These are phyloP conservation scores for Agriotes lineatus DNA, from an alignment of 2,888 invertebrate genomes.

Conservation along the genomic window DNA sequence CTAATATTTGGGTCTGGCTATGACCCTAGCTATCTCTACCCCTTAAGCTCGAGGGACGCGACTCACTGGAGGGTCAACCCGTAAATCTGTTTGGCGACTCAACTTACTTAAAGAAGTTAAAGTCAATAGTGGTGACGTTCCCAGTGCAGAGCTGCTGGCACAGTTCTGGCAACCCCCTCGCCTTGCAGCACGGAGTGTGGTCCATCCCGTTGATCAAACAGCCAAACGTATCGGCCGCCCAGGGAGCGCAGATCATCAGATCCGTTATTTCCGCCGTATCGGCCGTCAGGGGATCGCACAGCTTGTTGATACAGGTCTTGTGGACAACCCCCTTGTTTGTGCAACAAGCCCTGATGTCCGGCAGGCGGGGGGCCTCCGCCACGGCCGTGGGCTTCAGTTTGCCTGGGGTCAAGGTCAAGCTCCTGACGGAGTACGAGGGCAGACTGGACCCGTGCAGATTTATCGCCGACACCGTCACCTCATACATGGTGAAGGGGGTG, in stretches of 20 bases:
- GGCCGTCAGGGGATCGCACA: slow-evolving; percentile 80
- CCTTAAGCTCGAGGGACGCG: too few species aligned
- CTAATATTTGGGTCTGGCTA: too few species aligned
- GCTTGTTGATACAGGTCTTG: slow-evolving; percentile 79
- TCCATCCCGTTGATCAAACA: slow-evolving; percentile 85
- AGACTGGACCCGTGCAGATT: slow-evolving; percentile 83
- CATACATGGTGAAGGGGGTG: slow-evolving; percentile 86
- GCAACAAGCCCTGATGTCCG: slow-evolving; percentile 81
- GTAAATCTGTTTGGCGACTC: neutral
- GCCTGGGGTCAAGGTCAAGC: slow-evolving; percentile 78
- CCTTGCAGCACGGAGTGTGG: slow-evolving; percentile 84
- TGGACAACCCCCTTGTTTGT: slow-evolving; percentile 79
- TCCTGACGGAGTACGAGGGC: slow-evolving; percentile 80
- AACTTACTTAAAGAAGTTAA: slow-evolving; percentile 85
- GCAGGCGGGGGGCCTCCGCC: slow-evolving; percentile 76
- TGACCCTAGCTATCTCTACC: too few species aligned
- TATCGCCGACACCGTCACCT: slow-evolving; percentile 78
- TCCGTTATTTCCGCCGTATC: slow-evolving; percentile 75
- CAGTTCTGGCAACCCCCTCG: slow-evolving; percentile 79
- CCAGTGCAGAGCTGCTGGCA: slow-evolving; percentile 85
- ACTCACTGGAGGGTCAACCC: neutral
- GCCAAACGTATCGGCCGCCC: slow-evolving; percentile 84
- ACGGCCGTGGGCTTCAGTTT: slow-evolving; percentile 71
- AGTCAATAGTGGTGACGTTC: slow-evolving; percentile 82
- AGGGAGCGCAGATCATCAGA: slow-evolving; percentile 90